Evolutionary conservation across 2,797 vertebrate species (phyloP).

Genomic region (Pantherophis alleghaniensis): DNA sequence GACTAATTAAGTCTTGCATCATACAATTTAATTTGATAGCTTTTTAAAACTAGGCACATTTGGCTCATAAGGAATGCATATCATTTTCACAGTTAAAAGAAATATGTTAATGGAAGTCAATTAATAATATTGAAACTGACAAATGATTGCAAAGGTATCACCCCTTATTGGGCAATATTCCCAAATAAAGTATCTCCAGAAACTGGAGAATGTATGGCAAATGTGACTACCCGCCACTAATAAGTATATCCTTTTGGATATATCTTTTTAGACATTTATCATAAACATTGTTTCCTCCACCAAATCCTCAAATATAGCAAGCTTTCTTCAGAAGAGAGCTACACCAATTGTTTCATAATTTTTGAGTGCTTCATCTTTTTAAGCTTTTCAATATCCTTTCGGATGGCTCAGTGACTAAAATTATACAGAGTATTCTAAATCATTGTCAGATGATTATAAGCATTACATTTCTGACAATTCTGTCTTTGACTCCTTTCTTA

Average conservation of each 20-base stretch:
- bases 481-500: neutral
- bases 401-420: neutral
- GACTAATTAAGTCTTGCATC: conserved; percentile 64
- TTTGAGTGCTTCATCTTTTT: neutral
- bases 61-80: conserved; percentile 34
- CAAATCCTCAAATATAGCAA: neutral
- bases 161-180: conserved; percentile 9
- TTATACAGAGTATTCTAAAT: neutral
- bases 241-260: neutral
- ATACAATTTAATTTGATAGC: conserved; percentile 61
- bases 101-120: conserved; percentile 52
- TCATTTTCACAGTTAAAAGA: conserved; percentile 54
- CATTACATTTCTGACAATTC: neutral
- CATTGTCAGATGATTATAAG: neutral
- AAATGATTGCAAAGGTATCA: conserved; percentile 20
- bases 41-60: conserved; percentile 53
- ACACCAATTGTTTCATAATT: neutral
- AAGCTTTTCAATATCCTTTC: neutral
- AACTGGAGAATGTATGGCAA: neutral
- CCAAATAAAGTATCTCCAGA: neutral
- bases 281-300: neutral
- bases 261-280: neutral
- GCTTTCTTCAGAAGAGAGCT: neutral
- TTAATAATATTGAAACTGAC: conserved; percentile 57
- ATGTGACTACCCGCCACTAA: neutral